Evolutionary conservation across 2,797 vertebrate species (phyloP), one percentile per base, ranked within the genome.

Genomic region (Sebastes itinus): DNA sequence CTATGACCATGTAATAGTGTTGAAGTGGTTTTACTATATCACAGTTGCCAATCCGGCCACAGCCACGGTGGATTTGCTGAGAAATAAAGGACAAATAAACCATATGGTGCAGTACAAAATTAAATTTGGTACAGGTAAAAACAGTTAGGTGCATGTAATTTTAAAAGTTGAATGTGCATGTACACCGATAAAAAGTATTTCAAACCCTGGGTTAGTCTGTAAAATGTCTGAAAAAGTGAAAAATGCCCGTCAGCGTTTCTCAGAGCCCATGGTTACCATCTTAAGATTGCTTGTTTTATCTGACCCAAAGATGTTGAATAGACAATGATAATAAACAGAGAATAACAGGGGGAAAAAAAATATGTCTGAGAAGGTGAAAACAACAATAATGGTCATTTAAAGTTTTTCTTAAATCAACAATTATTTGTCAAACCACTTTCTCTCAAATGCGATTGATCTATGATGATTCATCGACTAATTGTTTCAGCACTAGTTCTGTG

Each of bases 111-210:
- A 20, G 20, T 11, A 54, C 1, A 54, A 52, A n/a, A 54, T 22
- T 4, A n/a, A n/a, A n/a, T 54, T 22, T 22, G 52, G 52, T 6
- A 54, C n/a, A 5, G n/a, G 0, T 22, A 3, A 22, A 3, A 22
- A 52, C 49, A 22, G 10, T 54, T 54, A 22, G 52, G n/a, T 54
- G 52, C 52, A 10, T 22, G 52, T 18, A 10, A 54, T 2, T 54
- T 54, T 22, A 54, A 54, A 54, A 54, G 52, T 54, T 54, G n/a
- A 54, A 54, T 54, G 52, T 54, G 52, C n/a, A 54, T 22, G 46
- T n/a, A 4, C 7, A 52, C 46, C 0, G 8, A 54, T 54, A 54
- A 54, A 54, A 54, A 54, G n/a, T n/a, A 22, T 54, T 22, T 0
- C 9, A 54, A 22, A 54, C 18, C 0, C 46, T 52, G 4, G 46